These are phyloP conservation scores for Aphidius colemani DNA, from an alignment of 2,888 invertebrate species.

Conservation along the genomic window DNA sequence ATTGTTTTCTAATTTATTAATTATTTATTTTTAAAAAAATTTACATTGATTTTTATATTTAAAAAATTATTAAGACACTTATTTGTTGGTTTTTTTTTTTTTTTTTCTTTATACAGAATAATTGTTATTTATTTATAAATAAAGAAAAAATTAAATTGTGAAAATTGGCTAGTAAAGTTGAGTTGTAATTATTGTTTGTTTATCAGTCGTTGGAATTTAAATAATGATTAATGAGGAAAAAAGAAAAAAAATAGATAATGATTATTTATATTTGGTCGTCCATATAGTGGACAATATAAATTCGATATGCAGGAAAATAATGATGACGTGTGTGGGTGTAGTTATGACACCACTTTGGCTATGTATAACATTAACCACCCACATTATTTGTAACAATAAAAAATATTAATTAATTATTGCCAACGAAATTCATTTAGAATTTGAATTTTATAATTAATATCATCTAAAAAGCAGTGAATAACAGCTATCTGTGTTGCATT, in stretches of 20 bases:
- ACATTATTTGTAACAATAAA: constrained; percentile 48
- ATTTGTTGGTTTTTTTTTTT: constrained; percentile 33
- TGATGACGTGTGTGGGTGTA: not conserved
- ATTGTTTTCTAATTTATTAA: no score
- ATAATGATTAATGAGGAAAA: not conserved
- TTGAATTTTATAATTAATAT: constrained; percentile 9
- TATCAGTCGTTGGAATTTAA: not conserved
- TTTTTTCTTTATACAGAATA: not conserved
- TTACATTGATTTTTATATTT: not conserved
- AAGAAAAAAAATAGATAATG: constrained; percentile 5
- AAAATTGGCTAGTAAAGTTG: no score
- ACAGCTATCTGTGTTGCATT: constrained; percentile 57
- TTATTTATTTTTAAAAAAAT: no score
- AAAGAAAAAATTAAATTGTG: no score
- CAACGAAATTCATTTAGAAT: constrained; percentile 35
- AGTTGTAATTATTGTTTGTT: not conserved
- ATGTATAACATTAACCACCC: constrained; percentile 10
- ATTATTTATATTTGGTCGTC: constrained; percentile 6
- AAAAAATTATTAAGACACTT: constrained; percentile 50
- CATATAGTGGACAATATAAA: constrained; percentile 18
- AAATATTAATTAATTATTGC: constrained; percentile 49
- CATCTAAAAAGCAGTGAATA: constrained; percentile 31
- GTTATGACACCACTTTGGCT: constrained; percentile 19
- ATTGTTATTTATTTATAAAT: no score
- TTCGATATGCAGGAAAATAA: constrained; percentile 19